Percentiles rank a stretch among this genome's conserved stretches.
These are phyloP conservation scores for Orthosia incerta DNA, from an alignment of 2,888 invertebrate species.

Conservation along the genomic window DNA sequence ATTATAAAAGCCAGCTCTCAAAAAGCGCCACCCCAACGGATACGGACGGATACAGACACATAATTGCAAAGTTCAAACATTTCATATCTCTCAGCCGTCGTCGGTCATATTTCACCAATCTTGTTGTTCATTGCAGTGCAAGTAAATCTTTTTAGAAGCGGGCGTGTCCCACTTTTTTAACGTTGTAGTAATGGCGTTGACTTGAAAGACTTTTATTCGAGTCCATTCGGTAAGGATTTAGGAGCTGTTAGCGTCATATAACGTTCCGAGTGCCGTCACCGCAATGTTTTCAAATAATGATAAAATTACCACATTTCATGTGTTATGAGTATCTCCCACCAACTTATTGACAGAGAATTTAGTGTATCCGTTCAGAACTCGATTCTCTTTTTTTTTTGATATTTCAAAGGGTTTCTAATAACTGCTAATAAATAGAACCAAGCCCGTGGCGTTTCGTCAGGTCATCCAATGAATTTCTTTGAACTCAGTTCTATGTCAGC, in stretches of 20 bases:
- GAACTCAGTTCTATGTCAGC: background rate
- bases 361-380: constrained; percentile 4
- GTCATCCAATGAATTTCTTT: background rate
- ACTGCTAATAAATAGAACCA: background rate
- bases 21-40: constrained; percentile 28
- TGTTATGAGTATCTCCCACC: constrained; percentile 62
- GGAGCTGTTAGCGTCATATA: constrained; percentile 79
- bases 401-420: constrained; percentile 2
- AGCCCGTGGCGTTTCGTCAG: too few species aligned
- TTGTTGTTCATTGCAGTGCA: constrained; percentile 54
- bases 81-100: constrained; percentile 48
- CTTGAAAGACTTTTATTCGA: constrained; percentile 79
- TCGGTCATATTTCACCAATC: constrained; percentile 59
- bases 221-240: constrained; percentile 80
- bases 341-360: constrained; percentile 61
- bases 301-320: constrained; percentile 76
- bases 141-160: constrained; percentile 62
- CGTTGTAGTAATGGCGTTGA: constrained; percentile 68
- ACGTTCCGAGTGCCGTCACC: constrained; percentile 68
- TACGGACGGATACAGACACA: constrained; percentile 37
- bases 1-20: constrained; percentile 36
- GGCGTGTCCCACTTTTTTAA: constrained; percentile 65
- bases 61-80: constrained; percentile 55
- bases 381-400: constrained; percentile 1
- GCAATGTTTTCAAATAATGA: constrained; percentile 78